A percentile compares a stretch with the other conserved stretches of the same genome.
These are phyloP conservation scores for Ageneiosus marmoratus DNA, from an alignment of 2,113 vertebrate species.

Conservation along the genomic window DNA sequence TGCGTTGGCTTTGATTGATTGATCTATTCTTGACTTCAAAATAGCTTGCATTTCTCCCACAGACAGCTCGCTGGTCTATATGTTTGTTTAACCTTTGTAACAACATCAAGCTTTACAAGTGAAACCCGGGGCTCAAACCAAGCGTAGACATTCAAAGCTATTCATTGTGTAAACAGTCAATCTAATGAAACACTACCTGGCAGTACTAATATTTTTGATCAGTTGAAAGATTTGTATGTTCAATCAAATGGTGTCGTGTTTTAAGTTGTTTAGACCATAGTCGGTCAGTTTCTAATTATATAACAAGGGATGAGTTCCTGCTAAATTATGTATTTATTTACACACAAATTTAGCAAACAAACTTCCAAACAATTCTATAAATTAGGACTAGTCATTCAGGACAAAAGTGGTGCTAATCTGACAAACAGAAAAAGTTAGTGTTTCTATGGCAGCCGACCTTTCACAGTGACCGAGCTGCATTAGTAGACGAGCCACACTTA, in stretches of 20 bases:
- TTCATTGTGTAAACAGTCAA: background rate
- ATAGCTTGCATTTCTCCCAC: background rate
- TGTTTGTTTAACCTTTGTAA: background rate
- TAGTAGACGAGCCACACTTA: background rate
- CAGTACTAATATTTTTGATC: background rate
- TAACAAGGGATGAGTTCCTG: background rate
- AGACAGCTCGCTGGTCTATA: background rate
- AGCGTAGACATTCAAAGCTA: background rate
- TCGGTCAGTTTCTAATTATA: background rate
- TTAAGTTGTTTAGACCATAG: too few relatives aligned
- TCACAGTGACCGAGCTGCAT: background rate
- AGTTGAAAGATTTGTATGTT: background rate
- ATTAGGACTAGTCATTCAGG: background rate
- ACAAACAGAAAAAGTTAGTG: too few relatives aligned
- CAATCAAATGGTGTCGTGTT: too few relatives aligned
- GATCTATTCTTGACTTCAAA: background rate
- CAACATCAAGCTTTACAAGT: background rate
- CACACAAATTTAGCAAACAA: background rate
- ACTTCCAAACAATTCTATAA: background rate
- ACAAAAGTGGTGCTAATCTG: too few relatives aligned
- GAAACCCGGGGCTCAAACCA: background rate
- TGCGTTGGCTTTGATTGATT: background rate
- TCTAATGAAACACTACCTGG: too few relatives aligned
- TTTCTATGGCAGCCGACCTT: background rate
- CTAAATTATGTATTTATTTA: background rate